Evolutionary conservation across 2,888 invertebrate species (phyloP).

Genomic region (Habroteleia sp.): DNA sequence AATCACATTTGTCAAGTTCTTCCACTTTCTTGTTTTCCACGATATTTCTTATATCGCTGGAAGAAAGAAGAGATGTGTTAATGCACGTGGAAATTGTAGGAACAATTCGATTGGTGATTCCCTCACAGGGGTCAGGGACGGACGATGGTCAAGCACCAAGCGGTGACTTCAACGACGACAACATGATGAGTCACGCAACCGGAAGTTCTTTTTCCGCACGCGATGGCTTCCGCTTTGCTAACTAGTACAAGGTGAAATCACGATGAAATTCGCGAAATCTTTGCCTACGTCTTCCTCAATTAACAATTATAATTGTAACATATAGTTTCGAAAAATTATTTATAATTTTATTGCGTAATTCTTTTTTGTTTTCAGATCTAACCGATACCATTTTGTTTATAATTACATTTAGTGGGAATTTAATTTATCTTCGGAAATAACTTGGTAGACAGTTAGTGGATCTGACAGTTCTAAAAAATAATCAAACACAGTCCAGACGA

Average conservation of each 20-base stretch:
- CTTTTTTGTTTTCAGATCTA: too few species aligned
- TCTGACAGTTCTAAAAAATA: too few species aligned
- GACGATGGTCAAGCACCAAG: slow-evolving; percentile 60
- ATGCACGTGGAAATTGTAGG: slow-evolving; percentile 60
- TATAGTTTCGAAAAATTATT: too few species aligned
- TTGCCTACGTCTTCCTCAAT: too few species aligned
- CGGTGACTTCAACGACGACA: slow-evolving; percentile 52
- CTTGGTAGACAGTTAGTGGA: too few species aligned
- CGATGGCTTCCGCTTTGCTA: slow-evolving; percentile 69
- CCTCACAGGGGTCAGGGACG: slow-evolving; percentile 68
- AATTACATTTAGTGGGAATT: too few species aligned
- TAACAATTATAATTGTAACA: background rate
- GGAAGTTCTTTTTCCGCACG: slow-evolving; percentile 73
- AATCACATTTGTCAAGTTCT: slow-evolving; percentile 21
- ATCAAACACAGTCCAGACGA: slow-evolving; percentile 9
- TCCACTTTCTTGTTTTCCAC: slow-evolving; percentile 31
- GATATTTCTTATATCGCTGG: slow-evolving; percentile 24
- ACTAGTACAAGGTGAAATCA: slow-evolving; percentile 75
- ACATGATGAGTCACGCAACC: slow-evolving; percentile 73
- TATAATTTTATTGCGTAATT: too few species aligned
- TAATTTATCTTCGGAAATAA: too few species aligned
- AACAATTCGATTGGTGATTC: slow-evolving; percentile 62
- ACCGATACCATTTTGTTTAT: too few species aligned
- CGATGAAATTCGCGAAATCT: slow-evolving; percentile 54
- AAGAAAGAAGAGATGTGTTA: slow-evolving; percentile 51